Base-by-base conservation (phyloP, 2,113 vertebrate species). In the Channa argus region DNA sequence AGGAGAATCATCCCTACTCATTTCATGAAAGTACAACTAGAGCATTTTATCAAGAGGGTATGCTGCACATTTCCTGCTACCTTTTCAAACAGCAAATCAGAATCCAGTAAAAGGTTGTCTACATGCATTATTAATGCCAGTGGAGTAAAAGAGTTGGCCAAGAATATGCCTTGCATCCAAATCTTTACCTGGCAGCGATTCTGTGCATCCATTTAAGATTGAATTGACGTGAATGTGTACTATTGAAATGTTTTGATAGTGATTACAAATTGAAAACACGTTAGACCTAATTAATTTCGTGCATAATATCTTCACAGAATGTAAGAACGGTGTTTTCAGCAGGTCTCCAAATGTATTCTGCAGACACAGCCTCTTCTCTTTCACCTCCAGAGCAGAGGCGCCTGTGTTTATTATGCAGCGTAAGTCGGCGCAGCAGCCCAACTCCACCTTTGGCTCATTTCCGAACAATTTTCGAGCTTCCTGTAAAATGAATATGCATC, bases 401-500 rank as follows among this genome's bases (percentile, higher is more conserved):
- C 60, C 14, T 11, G 49, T 67, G 73, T 78, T 86, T 87, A 79
- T 77, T 83, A 88, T 90, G 87, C 86, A 69, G 65, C 43, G 14
- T 49, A 54, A 80, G 72, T 75, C 82, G 52, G 80, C 83, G 82
- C 82, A 74, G 34, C 80, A 83, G 66, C 68, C 66, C 49, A 56
- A 58, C 82, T 85, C 88, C 89, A 92, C 89, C 87, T 89, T 92
- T 92, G 88, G 87, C 89, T 88, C 79, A 75, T 89, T 90, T 88
- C 86, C 81, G 63, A 88, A 90, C 91, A 87, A 86, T 91, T 92
- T 91, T 71, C 90, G 78, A 76, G 91, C 90, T 89, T 92, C 83
- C 86, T 88, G 82, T 86, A 78, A 89, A 91, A 93, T 93, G 90
- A 94, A 93, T 93, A 93, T 93, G 90, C 89, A 94, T 92, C 37